These are phyloP conservation scores for Esox masquinongy DNA, from an alignment of 2,797 vertebrate genomes.

Conservation along the genomic window DNA sequence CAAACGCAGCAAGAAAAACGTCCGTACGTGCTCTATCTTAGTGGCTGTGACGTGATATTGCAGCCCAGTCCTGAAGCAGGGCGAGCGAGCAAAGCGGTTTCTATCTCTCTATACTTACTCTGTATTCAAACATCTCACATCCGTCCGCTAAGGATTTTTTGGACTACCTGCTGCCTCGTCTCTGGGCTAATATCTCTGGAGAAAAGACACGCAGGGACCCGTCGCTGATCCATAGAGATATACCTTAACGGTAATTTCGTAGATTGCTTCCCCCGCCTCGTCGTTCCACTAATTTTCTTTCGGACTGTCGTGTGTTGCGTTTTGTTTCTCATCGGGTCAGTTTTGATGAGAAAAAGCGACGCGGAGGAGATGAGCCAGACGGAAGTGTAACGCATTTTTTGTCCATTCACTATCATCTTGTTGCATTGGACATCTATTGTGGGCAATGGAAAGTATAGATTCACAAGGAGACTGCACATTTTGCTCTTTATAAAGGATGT, in stretches of 20 bases:
- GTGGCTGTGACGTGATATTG: conserved; percentile 85
- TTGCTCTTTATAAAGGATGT: conserved; percentile 81
- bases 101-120: conserved; percentile 75
- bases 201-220: conserved; percentile 56
- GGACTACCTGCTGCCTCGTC: conserved; percentile 65
- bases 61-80: conserved; percentile 72
- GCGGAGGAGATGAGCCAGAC: conserved; percentile 72
- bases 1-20: conserved; percentile 74
- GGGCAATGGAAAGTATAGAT: conserved; percentile 90
- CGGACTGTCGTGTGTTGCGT: conserved; percentile 62
- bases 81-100: conserved; percentile 70
- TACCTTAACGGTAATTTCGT: conserved; percentile 64
- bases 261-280: conserved; percentile 49
- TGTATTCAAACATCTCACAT: conserved; percentile 76
- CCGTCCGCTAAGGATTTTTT: conserved; percentile 78
- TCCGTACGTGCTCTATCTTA: conserved; percentile 81
- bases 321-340: conserved; percentile 52
- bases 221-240: conserved; percentile 57
- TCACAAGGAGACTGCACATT: conserved; percentile 81
- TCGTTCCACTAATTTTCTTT: conserved; percentile 39
- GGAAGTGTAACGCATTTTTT: conserved; percentile 78
- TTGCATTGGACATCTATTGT: conserved; percentile 80
- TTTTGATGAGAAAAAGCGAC: conserved; percentile 73
- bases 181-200: conserved; percentile 58
- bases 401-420: conserved; percentile 79